Evolutionary conservation across 2,113 vertebrate genomes (phyloP).

Genomic region (Lepisosteus osseus): DNA sequence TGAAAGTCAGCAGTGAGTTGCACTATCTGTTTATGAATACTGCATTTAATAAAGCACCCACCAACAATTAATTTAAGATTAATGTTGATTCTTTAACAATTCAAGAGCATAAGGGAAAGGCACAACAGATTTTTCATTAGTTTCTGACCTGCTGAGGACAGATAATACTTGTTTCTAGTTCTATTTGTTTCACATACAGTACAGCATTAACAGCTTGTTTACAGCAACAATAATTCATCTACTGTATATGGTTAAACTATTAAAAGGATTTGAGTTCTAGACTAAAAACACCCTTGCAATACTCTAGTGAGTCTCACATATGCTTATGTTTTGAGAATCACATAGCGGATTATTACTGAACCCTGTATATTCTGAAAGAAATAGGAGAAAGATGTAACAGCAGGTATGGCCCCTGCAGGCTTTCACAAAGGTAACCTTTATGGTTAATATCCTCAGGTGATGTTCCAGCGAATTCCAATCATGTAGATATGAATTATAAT

Average conservation of each 20-base stretch:
- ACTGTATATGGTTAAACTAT: too few species aligned
- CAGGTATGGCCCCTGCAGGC: neutral
- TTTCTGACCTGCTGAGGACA: too few species aligned
- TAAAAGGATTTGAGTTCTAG: too few species aligned
- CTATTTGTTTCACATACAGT: too few species aligned
- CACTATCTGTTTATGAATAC: neutral
- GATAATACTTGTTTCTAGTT: too few species aligned
- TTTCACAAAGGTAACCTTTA: neutral
- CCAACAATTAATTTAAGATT: neutral
- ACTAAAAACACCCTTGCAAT: too few species aligned
- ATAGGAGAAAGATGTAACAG: neutral
- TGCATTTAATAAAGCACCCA: slow-evolving; percentile 7
- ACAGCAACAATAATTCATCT: too few species aligned
- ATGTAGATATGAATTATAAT: slow-evolving; percentile 4
- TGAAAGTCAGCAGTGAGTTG: neutral
- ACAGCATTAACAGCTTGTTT: too few species aligned
- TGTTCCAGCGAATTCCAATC: neutral
- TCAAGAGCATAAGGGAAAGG: too few species aligned
- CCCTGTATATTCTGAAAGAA: neutral
- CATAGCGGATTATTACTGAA: neutral
- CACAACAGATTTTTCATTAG: too few species aligned
- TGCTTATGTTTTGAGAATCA: neutral
- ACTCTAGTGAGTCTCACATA: too few species aligned
- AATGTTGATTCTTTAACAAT: too few species aligned
- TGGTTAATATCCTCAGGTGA: slow-evolving; percentile 5